Evolutionary conservation across 1,140 invertebrate genomes (phyloP).

Genomic region (Ditylenchus dipsaci): DNA sequence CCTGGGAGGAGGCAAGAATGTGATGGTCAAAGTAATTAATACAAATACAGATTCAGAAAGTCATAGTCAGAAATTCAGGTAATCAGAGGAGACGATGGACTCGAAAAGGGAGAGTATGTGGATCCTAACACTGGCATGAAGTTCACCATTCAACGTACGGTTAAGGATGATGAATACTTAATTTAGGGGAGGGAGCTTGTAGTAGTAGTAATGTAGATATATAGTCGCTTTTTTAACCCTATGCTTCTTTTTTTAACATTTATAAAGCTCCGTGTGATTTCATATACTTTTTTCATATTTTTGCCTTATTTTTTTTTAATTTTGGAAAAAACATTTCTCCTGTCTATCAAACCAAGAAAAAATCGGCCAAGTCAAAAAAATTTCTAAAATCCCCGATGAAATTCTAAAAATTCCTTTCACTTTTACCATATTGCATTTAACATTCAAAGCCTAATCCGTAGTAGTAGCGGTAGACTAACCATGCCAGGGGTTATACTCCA

Average conservation of each 20-base stretch:
- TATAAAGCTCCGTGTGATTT: neutral
- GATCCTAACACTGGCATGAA: constrained; percentile 72
- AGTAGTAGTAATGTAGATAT: neutral
- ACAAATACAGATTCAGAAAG: no score
- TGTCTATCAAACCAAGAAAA: no score
- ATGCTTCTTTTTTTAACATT: neutral
- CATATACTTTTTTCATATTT: neutral
- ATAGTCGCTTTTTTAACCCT: neutral
- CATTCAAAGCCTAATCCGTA: no score
- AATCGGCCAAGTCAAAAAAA: no score
- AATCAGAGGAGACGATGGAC: constrained; percentile 46
- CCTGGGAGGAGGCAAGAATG: constrained; percentile 46
- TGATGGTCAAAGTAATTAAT: constrained; percentile 49
- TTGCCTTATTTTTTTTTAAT: neutral
- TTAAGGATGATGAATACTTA: neutral
- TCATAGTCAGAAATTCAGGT: no score
- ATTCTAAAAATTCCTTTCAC: no score
- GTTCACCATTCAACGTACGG: constrained; percentile 65
- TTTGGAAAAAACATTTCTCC: no score
- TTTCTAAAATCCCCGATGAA: no score
- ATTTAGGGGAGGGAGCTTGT: no score
- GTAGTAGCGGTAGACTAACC: no score
- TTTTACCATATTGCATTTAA: no score
- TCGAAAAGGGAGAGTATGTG: constrained; percentile 71
- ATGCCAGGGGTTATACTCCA: no score